Evolutionary conservation across 2,113 vertebrate species (phyloP), one percentile per base, ranked within the genome.

Genomic region (Tylochromis polylepis): DNA sequence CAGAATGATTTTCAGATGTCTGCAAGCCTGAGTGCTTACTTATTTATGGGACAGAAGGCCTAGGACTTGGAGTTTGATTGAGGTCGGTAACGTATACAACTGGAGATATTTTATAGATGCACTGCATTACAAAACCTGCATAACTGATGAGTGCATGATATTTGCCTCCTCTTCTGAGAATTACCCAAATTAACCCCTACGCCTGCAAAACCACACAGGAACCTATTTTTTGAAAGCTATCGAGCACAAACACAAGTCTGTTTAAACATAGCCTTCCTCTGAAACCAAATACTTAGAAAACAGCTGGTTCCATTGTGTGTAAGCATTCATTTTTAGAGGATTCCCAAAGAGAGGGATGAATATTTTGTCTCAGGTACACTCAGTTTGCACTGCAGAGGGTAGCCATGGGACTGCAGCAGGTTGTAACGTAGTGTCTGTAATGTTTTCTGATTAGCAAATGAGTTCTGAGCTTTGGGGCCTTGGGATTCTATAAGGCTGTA

Each of bases 161-260:
- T 82, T 27, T 70, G 84, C 77, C 65, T 88, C 79, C 78, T 55
- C 86, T 82, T 84, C 56, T 3, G 81, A 92, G 79, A 85, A 80
- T 90, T 83, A 85, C 83, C 85, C 79, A 75, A 70, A 88, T 93
- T 91, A 93, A 93, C 90, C 89, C 86, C 83, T 82, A 75, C 16
- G 1, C 80, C 62, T 67, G 41, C 62, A 38, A 88, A 92, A 90
- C 89, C 91, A 87, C 91, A 92, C 86, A 90, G 91, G 90, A 93
- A 93, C 81, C 72, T 8, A 15, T 24, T 27, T 51, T 80, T 70
- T 1, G n/a, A 53, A 43, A 8, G 51, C 8, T 20, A 38, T 11
- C 5, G 4, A 57, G 36, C 34, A 53, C n/a, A 53, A 46, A 78
- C 79, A 57, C 67, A 80, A 31, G 34, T 60, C 67, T 51, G 43